Percentiles rank a stretch among this genome's conserved stretches.
Conservation (phyloP, 1,140 invertebrate genomes). For the Drosophila nikananu region DNA sequence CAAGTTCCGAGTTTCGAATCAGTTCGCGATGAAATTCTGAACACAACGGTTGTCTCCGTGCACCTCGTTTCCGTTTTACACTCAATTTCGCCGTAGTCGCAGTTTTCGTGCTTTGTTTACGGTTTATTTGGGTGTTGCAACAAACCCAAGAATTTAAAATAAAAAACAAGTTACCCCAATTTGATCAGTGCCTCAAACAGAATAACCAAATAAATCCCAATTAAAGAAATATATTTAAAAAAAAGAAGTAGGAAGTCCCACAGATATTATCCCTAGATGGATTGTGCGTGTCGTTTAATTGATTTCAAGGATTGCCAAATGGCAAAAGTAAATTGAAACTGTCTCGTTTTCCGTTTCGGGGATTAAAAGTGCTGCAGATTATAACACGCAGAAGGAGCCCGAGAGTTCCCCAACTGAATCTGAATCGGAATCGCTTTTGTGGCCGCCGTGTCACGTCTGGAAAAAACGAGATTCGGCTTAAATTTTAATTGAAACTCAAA, state of each 20-base stretch:
- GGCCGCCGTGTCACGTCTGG: conserved; percentile 68
- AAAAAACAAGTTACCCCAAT: conserved; percentile 6
- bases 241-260: conserved; percentile 11
- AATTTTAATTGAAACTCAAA: conserved; percentile 73
- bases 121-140: conserved; percentile 18
- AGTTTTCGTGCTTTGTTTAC: conserved; percentile 50
- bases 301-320: conserved; percentile 76
- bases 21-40: conserved; percentile 85
- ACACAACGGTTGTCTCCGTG: conserved; percentile 74
- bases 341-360: conserved; percentile 59
- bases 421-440: conserved; percentile 62
- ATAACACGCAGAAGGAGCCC: conserved; percentile 53
- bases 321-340: conserved; percentile 71
- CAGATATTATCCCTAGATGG: conserved; percentile 49
- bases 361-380: conserved; percentile 78
- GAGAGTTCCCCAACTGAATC: conserved; percentile 20
- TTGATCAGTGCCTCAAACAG: conserved; percentile 52
- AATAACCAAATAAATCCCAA: conserved; percentile 13
- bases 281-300: conserved; percentile 80
- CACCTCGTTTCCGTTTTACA: conserved; percentile 67
- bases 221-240: conserved; percentile 1
- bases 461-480: conserved; percentile 57
- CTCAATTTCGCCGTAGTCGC: conserved; percentile 35
- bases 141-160: not conserved
- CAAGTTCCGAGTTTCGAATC: conserved; percentile 51